phyloP scores from a whole-genome alignment of 2,888 invertebrate species.

The Agonum fuliginosum region DNA sequence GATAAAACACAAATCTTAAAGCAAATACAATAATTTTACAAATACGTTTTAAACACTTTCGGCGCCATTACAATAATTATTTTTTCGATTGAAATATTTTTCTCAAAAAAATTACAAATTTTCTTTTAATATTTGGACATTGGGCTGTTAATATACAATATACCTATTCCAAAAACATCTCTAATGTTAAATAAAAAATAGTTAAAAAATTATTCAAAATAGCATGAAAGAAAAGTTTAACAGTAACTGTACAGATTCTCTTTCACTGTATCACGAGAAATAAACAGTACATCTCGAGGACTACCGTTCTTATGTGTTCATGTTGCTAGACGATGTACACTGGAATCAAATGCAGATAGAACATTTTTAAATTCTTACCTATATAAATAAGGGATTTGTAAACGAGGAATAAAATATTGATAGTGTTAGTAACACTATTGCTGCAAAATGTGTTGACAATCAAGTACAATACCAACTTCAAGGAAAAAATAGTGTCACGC shows the following conservation, averaged over 20 bases:
- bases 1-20: no score
- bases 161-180: no score
- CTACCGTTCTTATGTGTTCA: slow-evolving; percentile 58
- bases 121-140: no score
- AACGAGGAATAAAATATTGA: slow-evolving; percentile 67
- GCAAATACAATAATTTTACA: no score
- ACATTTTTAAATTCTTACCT: slow-evolving; percentile 68
- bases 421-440: slow-evolving; percentile 50
- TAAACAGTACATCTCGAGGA: slow-evolving; percentile 52
- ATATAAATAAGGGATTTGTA: slow-evolving; percentile 70
- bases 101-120: no score
- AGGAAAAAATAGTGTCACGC: slow-evolving; percentile 59
- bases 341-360: slow-evolving; percentile 66
- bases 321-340: slow-evolving; percentile 37
- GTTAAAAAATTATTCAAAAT: background rate
- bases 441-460: slow-evolving; percentile 23
- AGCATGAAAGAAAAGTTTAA: slow-evolving; percentile 13
- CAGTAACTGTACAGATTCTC: slow-evolving; percentile 54
- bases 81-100: no score
- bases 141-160: no score
- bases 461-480: slow-evolving; percentile 36
- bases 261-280: slow-evolving; percentile 52
- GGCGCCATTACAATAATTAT: no score
- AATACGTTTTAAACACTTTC: no score
- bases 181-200: background rate